Evolutionary conservation across 2,888 invertebrate species (phyloP).

Genomic region (Cylindroiulus punctatus): DNA sequence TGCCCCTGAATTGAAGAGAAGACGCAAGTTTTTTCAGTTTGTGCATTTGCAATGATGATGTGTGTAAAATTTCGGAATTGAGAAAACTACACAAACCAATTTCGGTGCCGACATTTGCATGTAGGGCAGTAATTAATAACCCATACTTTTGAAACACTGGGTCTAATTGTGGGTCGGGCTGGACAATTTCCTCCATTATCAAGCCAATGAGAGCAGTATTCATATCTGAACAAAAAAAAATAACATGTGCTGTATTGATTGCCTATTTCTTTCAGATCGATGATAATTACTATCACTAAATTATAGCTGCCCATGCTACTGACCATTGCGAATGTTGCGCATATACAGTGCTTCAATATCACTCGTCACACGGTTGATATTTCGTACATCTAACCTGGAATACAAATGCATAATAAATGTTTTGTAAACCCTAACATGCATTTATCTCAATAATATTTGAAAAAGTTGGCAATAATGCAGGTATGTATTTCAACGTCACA

Average conservation of each 20-base stretch:
- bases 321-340: constrained; percentile 76
- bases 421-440: constrained; percentile 60
- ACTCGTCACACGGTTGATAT: constrained; percentile 83
- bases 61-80: not conserved
- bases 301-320: constrained; percentile 65
- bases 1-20: constrained; percentile 63
- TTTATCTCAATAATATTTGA: too few relatives aligned
- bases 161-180: constrained; percentile 74
- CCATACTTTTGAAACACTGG: constrained; percentile 85
- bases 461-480: not conserved
- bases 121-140: constrained; percentile 82
- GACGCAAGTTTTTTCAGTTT: not conserved
- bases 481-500: not conserved
- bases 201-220: constrained; percentile 78
- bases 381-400: constrained; percentile 79
- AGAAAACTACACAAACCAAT: constrained; percentile 73
- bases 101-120: constrained; percentile 91
- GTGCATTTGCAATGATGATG: not conserved
- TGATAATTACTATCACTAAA: too few relatives aligned
- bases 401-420: not conserved
- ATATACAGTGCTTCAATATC: constrained; percentile 84
- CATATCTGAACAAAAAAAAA: constrained; percentile 70
- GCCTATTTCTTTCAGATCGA: too few relatives aligned
- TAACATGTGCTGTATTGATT: constrained; percentile 16
- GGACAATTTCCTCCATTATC: constrained; percentile 77